A percentile compares a stretch with the other conserved stretches of the same genome.
These are phyloP conservation scores for Ctenomys sociabilis DNA, from an alignment of 2,113 vertebrate genomes.

Conservation along the genomic window DNA sequence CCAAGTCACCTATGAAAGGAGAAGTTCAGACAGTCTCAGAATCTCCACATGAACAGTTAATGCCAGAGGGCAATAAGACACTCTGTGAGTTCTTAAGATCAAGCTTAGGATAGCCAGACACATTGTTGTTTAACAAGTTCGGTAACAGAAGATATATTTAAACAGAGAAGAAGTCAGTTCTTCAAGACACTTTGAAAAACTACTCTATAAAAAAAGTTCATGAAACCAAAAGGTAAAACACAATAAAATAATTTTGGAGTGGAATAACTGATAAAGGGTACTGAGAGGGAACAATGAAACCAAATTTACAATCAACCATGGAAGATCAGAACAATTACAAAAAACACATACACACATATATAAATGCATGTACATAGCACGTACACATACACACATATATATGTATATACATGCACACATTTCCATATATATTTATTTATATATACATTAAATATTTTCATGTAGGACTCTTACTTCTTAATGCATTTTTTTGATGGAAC, in stretches of 20 bases:
- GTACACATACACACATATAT: not conserved
- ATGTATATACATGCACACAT: not conserved
- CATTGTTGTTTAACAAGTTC: conserved; percentile 55
- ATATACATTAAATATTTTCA: not conserved
- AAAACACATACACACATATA: not conserved
- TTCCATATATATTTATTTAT: not conserved
- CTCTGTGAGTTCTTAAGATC: not conserved
- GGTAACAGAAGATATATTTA: conserved; percentile 47
- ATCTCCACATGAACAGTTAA: not conserved
- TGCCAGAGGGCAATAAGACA: not conserved
- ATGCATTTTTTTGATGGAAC: no score
- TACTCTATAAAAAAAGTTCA: conserved; percentile 29
- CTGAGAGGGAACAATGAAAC: not conserved
- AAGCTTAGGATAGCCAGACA: not conserved
- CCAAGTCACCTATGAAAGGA: conserved; percentile 1
- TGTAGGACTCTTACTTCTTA: not conserved
- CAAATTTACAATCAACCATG: conserved; percentile 1
- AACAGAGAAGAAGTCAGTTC: conserved; percentile 60
- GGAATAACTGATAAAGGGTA: conserved; percentile 42
- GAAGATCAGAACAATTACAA: not conserved
- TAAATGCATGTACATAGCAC: not conserved
- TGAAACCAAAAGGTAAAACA: conserved; percentile 57
- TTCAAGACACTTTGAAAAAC: conserved; percentile 45
- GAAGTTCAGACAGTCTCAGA: not conserved
- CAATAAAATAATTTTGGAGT: conserved; percentile 13